Base-by-base conservation (phyloP, 2,888 invertebrate species). In the Tinea trinotella region DNA sequence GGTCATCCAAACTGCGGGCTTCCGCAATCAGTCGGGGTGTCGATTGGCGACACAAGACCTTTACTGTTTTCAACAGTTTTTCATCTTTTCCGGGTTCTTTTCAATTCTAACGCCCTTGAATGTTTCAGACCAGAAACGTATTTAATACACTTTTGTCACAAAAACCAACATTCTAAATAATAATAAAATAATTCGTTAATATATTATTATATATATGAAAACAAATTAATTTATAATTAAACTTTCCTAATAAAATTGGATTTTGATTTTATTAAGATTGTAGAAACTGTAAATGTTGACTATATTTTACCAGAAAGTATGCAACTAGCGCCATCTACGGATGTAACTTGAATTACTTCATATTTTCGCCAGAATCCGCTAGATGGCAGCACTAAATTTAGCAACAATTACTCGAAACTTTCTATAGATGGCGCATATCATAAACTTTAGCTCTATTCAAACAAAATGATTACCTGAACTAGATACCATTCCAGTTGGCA, bases 1-100 rank as follows among this genome's bases (percentile, higher is more conserved):
- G 62, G 64, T 61, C 58, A 50, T 53, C 20, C 58, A 54, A 59
- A 62, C 64, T 63, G 68, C 69, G 67, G 73, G 75, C 75, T 80
- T 80, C 81, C 77, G 78, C 70, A 3, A 24, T 12, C 46, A 61
- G 64, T 67, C 66, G 63, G 67, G 68, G 70, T 73, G 75, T 76
- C 76, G 68, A 72, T 76, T 68, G 70, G 70, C 67, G 70, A 76
- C 72, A 77, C 68, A 64, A 77, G 76, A 70, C 76, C 72, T 73
- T 73, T 46, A 46, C 46, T 15, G 19, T 50, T 50, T 48, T 24
- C 12, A 50, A 62, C 62, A 64, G 50, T 24, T 50, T 61, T 65
- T 63, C 66, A 66, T 74, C 67, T 76, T 80, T 83, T 81, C 80
- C 79, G 80, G 76, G 71, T 55, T 79, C 70, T 72, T 71, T 68